Conservation (phyloP, 2,797 vertebrate genomes). For the Manis pentadactyla region DNA sequence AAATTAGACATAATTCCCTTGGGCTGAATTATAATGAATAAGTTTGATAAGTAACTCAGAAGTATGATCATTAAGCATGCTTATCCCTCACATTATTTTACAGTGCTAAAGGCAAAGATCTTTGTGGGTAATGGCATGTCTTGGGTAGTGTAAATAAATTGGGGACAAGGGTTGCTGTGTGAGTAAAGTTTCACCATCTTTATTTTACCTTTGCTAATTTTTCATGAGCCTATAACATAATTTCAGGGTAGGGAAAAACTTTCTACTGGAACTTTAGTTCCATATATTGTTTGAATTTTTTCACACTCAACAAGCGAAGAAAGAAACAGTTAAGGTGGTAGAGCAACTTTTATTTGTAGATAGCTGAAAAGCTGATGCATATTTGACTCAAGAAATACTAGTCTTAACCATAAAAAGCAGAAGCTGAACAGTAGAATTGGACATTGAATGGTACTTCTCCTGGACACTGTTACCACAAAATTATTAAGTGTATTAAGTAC, state of each 20-base stretch:
- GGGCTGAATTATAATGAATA: not conserved
- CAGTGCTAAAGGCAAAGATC: not conserved
- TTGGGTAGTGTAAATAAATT: not conserved
- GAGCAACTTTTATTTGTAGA: not conserved
- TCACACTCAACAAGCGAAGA: not conserved
- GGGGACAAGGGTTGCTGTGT: not conserved
- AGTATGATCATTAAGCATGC: not conserved
- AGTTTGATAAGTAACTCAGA: not conserved
- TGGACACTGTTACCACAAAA: not conserved
- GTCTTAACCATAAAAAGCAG: not conserved
- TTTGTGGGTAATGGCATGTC: not conserved
- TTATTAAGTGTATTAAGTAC: not conserved
- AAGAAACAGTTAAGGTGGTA: not conserved
- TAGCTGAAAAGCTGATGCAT: not conserved
- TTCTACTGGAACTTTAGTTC: not conserved
- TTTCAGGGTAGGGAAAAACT: not conserved
- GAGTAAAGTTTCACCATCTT: not conserved
- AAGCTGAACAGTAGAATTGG: not conserved
- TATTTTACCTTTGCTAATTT: not conserved
- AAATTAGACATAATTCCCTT: not conserved
- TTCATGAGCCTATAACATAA: not conserved
- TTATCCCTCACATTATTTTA: not conserved
- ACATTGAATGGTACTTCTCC: not conserved
- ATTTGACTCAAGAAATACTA: not conserved
- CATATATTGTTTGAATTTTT: not conserved